These are phyloP conservation scores for Danionella cerebrum DNA, from an alignment of 2,113 vertebrate genomes.

Conservation along the genomic window DNA sequence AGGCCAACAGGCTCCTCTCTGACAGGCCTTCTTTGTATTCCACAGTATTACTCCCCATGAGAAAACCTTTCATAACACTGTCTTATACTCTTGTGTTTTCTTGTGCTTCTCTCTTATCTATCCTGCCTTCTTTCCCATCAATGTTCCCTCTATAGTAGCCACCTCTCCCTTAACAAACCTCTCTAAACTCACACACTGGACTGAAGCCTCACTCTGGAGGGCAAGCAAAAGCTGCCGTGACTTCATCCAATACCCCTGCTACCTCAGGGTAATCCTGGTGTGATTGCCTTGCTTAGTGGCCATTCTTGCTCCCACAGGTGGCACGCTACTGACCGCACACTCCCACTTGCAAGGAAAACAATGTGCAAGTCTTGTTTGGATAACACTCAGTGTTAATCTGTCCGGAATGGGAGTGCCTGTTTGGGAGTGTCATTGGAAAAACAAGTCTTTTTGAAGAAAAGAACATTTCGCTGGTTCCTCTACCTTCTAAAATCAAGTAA, in stretches of 20 bases:
- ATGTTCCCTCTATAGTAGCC: background rate
- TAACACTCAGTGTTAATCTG: slow-evolving; percentile 27
- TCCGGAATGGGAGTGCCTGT: slow-evolving; percentile 23
- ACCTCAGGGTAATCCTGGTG: slow-evolving; percentile 24
- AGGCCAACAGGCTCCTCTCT: background rate
- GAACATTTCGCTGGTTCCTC: background rate
- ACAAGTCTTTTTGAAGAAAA: slow-evolving; percentile 27
- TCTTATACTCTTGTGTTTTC: slow-evolving; percentile 8
- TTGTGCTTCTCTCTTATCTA: slow-evolving; percentile 24
- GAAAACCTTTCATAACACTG: slow-evolving; percentile 2
- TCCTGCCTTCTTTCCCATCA: slow-evolving; percentile 10
- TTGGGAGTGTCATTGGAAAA: slow-evolving; percentile 28
- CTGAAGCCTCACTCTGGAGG: background rate
- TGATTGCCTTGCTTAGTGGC: background rate
- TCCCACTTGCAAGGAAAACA: slow-evolving; percentile 18
- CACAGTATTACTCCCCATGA: background rate
- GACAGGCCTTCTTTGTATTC: slow-evolving; percentile 21
- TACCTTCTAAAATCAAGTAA: background rate
- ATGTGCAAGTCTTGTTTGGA: slow-evolving; percentile 27
- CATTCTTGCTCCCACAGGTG: background rate
- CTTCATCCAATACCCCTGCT: slow-evolving; percentile 2
- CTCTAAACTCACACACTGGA: background rate
- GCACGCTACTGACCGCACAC: slow-evolving; percentile 8
- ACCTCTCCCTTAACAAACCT: background rate
- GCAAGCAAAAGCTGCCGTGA: slow-evolving; percentile 7